phyloP scores from a whole-genome alignment of 2,888 invertebrate genomes.

The Hyalella azteca region DNA sequence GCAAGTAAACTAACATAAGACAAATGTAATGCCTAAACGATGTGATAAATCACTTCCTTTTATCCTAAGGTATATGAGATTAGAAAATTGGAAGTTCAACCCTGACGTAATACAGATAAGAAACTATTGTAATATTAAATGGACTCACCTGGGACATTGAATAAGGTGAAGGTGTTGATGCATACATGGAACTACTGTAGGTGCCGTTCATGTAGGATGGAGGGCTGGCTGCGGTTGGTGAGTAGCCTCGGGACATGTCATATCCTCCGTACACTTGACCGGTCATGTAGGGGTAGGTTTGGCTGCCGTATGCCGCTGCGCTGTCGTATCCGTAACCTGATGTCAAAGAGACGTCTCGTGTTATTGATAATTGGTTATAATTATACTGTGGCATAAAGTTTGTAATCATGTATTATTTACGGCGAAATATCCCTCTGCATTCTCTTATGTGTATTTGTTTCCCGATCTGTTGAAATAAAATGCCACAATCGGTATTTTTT shows the following conservation, averaged over 20 bases:
- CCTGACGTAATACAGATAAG: too few species aligned
- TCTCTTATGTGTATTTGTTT: too few species aligned
- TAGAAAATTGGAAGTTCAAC: too few species aligned
- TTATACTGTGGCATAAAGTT: not conserved
- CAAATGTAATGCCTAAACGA: too few species aligned
- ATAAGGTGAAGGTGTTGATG: conserved; percentile 61
- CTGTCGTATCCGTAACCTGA: conserved; percentile 55
- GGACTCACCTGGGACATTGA: conserved; percentile 55
- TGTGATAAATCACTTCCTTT: too few species aligned
- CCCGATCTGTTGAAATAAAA: too few species aligned
- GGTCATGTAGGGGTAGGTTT: conserved; percentile 56
- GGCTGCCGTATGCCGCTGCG: conserved; percentile 53
- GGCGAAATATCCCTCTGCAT: too few species aligned
- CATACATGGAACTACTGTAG: conserved; percentile 73
- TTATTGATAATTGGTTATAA: too few species aligned
- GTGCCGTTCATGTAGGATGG: conserved; percentile 76
- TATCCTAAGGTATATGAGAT: too few species aligned
- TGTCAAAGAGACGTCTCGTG: not conserved
- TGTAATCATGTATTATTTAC: not conserved
- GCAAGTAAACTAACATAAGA: too few species aligned
- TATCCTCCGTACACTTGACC: conserved; percentile 58
- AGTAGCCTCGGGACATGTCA: conserved; percentile 61
- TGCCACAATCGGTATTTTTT: too few species aligned
- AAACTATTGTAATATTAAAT: too few species aligned
- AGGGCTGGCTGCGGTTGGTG: conserved; percentile 63